Base-by-base conservation (phyloP, 2,113 vertebrate species). In the Campylomormyrus tamandua region DNA sequence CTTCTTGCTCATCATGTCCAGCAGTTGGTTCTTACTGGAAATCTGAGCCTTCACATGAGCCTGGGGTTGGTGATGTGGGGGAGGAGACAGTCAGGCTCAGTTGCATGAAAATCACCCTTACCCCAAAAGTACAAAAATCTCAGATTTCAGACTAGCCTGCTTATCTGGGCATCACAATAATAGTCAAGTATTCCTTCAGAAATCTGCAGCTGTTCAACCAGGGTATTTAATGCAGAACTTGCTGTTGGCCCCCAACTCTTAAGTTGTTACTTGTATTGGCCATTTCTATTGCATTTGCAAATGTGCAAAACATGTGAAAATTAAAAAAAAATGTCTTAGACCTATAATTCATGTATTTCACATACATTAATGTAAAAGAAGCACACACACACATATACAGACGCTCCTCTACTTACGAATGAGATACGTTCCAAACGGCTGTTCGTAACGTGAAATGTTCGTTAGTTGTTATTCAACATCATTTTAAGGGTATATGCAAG, bases 1-100 rank as follows among this genome's bases (percentile, higher is more conserved):
- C 17, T 95, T 95, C 90, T 93, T 93, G 93, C 92, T 97, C 97
- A 98, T 98, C 56, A 94, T 95, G 93, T 95, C 95, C 85, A 97
- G 93, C 84, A 96, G 94, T 91, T 96, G 97, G 3, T 95, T 95
- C 91, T 96, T 96, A 91, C 94, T 93, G 83, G 94, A 92, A 92
- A 95, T 94, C 91, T 95, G 96, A 70, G 94, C 92, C 92, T 92
- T 97, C 94, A 96, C 92, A 90, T 97, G 96, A 90, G 93, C 94
- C 97, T 98, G 91, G 6, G 42, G 48, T 27, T 66, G 62, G 62
- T 27, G n/a, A 66, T 52, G 24, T 35, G 45, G 53, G 56, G 53
- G 80, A 88, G 1, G 9, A n/a, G 70, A 46, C 87, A 62, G 31
- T 62, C 52, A 66, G 19, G 10, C 58, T n/a, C 24, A 62, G 27